These are phyloP conservation scores for Marisa cornuarietis DNA, from an alignment of 1,140 invertebrate species.

Conservation along the genomic window DNA sequence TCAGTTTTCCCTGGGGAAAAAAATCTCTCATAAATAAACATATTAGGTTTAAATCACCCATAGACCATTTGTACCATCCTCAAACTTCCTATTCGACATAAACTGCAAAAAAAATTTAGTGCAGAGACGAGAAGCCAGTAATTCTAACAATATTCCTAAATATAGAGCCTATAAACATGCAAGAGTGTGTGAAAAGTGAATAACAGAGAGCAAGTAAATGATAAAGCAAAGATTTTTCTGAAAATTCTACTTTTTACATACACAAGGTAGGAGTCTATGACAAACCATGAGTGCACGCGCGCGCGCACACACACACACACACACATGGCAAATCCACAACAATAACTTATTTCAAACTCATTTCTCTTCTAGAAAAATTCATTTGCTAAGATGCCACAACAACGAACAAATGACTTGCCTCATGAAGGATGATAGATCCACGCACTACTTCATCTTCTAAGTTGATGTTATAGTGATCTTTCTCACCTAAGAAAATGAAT, in stretches of 20 bases:
- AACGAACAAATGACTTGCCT: slow-evolving; percentile 59
- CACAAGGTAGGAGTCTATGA: too few species aligned
- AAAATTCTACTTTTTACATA: too few species aligned
- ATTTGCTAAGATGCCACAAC: too few species aligned
- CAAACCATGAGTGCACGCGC: too few species aligned
- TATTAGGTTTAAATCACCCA: background rate
- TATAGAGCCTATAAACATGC: too few species aligned
- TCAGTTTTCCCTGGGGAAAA: slow-evolving; percentile 71
- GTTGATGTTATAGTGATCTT: slow-evolving; percentile 83
- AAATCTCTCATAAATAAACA: slow-evolving; percentile 9
- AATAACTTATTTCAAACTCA: too few species aligned
- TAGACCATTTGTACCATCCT: background rate
- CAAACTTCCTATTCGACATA: background rate
- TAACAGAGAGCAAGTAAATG: background rate
- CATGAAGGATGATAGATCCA: slow-evolving; percentile 80
- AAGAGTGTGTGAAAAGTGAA: too few species aligned
- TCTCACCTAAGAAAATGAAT: slow-evolving; percentile 62
- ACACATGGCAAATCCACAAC: too few species aligned
- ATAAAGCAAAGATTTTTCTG: background rate
- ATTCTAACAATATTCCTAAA: too few species aligned
- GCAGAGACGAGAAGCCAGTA: background rate
- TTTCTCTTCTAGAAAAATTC: too few species aligned
- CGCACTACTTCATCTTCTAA: slow-evolving; percentile 87
- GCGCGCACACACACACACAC: too few species aligned
- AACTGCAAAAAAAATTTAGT: background rate